These are phyloP conservation scores for Drosophila chauvacae DNA, from an alignment of 1,140 invertebrate genomes.

Conservation along the genomic window DNA sequence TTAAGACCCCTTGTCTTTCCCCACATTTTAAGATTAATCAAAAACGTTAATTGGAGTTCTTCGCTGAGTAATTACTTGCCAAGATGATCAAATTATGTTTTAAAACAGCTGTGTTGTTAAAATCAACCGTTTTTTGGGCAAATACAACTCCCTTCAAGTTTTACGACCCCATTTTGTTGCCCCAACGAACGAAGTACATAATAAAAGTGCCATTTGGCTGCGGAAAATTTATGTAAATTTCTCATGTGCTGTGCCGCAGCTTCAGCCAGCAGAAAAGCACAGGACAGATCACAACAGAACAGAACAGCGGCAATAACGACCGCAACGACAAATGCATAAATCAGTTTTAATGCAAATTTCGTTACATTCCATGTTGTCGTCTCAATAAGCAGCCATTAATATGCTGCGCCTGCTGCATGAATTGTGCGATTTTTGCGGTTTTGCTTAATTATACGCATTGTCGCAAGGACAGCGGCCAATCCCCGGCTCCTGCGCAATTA, in stretches of 20 bases:
- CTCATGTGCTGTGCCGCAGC: conserved; percentile 15
- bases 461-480: conserved; percentile 48
- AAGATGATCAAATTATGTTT: conserved; percentile 19
- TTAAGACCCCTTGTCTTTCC: too few species aligned
- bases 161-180: conserved; percentile 46
- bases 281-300: background rate
- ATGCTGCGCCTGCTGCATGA: conserved; percentile 62
- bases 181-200: conserved; percentile 34
- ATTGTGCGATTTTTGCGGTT: conserved; percentile 65
- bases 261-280: conserved; percentile 27
- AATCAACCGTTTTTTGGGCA: background rate
- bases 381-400: conserved; percentile 74
- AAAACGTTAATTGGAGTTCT: conserved; percentile 4
- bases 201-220: conserved; percentile 56
- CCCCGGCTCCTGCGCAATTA: conserved; percentile 44
- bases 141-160: conserved; percentile 8
- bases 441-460: conserved; percentile 72
- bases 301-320: conserved; percentile 35
- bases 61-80: conserved; percentile 4
- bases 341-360: conserved; percentile 68
- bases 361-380: conserved; percentile 37
- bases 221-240: conserved; percentile 63
- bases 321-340: conserved; percentile 59
- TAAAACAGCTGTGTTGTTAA: conserved; percentile 17
- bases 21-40: conserved; percentile 1